Conservation (phyloP, 2,113 vertebrate genomes). For the Cyrtonyx montezumae region DNA sequence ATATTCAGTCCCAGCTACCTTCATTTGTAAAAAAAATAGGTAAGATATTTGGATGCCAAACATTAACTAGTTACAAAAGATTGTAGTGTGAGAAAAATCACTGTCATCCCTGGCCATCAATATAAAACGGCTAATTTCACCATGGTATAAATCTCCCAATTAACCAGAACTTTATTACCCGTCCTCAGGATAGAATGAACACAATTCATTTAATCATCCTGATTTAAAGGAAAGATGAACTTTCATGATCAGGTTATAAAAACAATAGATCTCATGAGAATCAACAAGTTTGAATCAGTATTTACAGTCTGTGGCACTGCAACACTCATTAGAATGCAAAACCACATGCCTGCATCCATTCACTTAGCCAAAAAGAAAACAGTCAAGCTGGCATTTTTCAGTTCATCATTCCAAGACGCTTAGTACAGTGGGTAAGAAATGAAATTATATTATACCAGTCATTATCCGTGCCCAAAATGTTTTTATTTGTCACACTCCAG, state of each 20-base stretch:
- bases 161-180: not conserved
- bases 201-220: not conserved
- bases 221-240: not conserved
- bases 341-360: not conserved
- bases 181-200: not conserved
- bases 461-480: not conserved
- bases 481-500: not conserved
- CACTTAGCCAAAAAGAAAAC: not conserved
- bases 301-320: not conserved
- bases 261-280: not conserved
- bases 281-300: not conserved
- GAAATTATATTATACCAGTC: not conserved
- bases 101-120: not conserved
- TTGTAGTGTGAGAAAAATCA: not conserved
- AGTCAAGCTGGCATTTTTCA: not conserved
- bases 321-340: not conserved
- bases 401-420: not conserved
- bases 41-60: not conserved
- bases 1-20: not conserved
- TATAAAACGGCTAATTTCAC: not conserved
- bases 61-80: not conserved
- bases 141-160: not conserved
- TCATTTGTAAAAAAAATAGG: not conserved
- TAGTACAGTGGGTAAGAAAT: not conserved
- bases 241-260: not conserved